Evolutionary conservation across 2,888 invertebrate genomes (phyloP).

Genomic region (Xestia rhomboidea): DNA sequence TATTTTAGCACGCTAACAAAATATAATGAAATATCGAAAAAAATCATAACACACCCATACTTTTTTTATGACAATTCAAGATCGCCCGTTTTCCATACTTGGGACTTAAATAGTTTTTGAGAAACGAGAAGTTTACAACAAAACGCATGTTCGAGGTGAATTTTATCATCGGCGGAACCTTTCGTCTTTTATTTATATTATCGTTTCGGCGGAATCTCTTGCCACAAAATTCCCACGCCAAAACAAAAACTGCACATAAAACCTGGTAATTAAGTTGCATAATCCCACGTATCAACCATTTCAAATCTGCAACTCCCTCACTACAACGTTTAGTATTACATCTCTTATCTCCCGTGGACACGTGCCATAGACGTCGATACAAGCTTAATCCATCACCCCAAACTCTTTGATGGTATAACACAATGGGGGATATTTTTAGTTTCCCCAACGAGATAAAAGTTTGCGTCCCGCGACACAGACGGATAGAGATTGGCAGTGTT

Average conservation of each 20-base stretch:
- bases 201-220: neutral
- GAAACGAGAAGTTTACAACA: neutral
- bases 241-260: neutral
- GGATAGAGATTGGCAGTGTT: constrained; percentile 45
- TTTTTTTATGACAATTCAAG: too few species aligned
- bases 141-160: too few species aligned
- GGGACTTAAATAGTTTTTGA: neutral
- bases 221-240: neutral
- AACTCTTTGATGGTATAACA: constrained; percentile 85
- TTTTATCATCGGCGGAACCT: too few species aligned
- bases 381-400: constrained; percentile 85
- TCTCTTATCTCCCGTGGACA: constrained; percentile 79
- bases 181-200: neutral
- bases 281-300: constrained; percentile 54
- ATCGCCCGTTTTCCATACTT: too few species aligned
- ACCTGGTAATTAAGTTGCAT: constrained; percentile 49
- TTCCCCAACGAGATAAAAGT: constrained; percentile 64
- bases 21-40: too few species aligned
- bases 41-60: too few species aligned
- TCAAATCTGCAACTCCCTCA: constrained; percentile 61
- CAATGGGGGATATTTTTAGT: constrained; percentile 74
- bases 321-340: constrained; percentile 68
- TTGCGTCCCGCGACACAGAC: constrained; percentile 47
- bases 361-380: constrained; percentile 83
- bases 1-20: neutral